Evolutionary conservation across 2,113 vertebrate genomes (phyloP).

Genomic region (Scatophagus argus): DNA sequence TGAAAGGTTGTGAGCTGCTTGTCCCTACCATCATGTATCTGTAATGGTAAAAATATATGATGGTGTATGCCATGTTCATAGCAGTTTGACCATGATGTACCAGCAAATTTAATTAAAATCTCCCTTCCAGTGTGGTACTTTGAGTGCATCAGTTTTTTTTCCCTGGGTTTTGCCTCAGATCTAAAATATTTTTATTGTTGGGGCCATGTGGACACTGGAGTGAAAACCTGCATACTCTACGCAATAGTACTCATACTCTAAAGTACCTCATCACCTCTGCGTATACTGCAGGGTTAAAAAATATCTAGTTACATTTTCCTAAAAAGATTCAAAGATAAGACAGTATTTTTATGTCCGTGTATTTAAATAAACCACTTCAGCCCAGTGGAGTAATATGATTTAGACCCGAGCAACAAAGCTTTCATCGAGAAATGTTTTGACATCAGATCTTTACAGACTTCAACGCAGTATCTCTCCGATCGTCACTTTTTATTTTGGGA

Average conservation of each 20-base stretch:
- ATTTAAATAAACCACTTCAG: too few species aligned
- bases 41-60: not conserved
- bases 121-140: too few species aligned
- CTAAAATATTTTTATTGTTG: too few species aligned
- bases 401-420: not conserved
- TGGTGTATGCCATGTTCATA: too few species aligned
- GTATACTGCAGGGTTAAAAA: not conserved
- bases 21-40: not conserved
- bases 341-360: too few species aligned
- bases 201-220: not conserved
- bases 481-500: slow-evolving; percentile 37
- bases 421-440: not conserved
- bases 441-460: not conserved
- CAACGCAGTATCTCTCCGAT: not conserved
- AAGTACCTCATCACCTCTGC: not conserved
- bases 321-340: too few species aligned
- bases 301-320: too few species aligned
- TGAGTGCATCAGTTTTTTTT: too few species aligned
- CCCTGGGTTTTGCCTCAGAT: too few species aligned
- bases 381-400: too few species aligned
- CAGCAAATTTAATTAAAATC: too few species aligned
- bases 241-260: not conserved
- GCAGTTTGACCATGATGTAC: too few species aligned
- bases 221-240: not conserved
- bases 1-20: not conserved